Conservation (phyloP, 2,113 vertebrate genomes). For the Chaenocephalus aceratus region DNA sequence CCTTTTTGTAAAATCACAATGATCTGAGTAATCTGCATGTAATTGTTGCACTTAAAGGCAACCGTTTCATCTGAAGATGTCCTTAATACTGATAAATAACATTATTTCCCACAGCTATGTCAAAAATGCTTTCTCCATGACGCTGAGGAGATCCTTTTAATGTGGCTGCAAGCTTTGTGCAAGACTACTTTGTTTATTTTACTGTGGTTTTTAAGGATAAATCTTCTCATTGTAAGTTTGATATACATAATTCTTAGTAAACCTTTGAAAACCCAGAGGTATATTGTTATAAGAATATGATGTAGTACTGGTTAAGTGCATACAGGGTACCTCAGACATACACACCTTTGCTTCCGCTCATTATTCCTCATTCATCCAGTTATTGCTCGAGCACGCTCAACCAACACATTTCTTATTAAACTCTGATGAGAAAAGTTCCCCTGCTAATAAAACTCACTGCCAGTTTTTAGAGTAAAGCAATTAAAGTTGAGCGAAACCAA, state of each 20-base stretch:
- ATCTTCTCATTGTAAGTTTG: background rate
- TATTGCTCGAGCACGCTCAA: background rate
- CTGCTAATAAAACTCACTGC: background rate
- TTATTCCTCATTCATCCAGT: conserved; percentile 18
- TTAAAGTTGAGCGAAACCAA: conserved; percentile 1
- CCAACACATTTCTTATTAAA: conserved; percentile 19
- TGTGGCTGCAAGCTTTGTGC: background rate
- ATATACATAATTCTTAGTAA: background rate
- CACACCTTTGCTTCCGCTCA: background rate
- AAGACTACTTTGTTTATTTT: conserved; percentile 3
- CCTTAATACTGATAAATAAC: background rate
- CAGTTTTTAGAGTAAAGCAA: conserved; percentile 13
- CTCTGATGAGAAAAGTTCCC: conserved; percentile 1
- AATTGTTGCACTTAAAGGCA: background rate
- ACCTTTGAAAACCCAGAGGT: background rate
- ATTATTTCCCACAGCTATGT: background rate
- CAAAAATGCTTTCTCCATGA: background rate
- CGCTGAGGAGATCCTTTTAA: background rate
- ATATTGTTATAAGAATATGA: background rate
- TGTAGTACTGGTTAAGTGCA: background rate
- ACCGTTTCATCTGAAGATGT: background rate
- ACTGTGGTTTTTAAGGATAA: conserved; percentile 10
- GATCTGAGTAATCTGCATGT: background rate
- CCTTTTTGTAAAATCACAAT: background rate
- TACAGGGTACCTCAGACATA: background rate